These are phyloP conservation scores for Pelvicachromis taeniatus DNA, from an alignment of 2,113 vertebrate species.

Conservation along the genomic window DNA sequence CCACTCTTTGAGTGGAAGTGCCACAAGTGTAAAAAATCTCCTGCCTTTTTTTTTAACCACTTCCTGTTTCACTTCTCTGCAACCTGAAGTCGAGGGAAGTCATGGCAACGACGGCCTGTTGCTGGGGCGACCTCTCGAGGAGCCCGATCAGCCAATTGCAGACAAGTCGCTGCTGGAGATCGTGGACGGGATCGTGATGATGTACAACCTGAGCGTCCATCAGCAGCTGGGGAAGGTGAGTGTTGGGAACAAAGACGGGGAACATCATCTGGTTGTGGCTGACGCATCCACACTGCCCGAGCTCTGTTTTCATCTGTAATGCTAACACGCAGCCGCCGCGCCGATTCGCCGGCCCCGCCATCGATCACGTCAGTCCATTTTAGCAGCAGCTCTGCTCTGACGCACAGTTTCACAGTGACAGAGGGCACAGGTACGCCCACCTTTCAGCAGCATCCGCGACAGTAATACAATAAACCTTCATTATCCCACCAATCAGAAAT, in stretches of 20 bases:
- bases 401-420: not conserved
- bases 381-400: not conserved
- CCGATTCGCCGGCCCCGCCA: not conserved
- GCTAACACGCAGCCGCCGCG: not conserved
- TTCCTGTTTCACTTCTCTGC: not conserved
- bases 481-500: no score
- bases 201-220: slow-evolving; percentile 97
- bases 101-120: slow-evolving; percentile 90
- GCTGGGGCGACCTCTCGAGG: slow-evolving; percentile 88
- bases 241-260: no score
- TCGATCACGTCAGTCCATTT: not conserved
- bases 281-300: not conserved
- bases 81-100: slow-evolving; percentile 85
- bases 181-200: slow-evolving; percentile 92
- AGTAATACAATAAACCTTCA: not conserved
- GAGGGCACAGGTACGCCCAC: not conserved
- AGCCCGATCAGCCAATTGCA: slow-evolving; percentile 84
- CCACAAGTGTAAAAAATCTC: slow-evolving; percentile 9
- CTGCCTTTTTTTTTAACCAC: not conserved
- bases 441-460: not conserved
- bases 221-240: slow-evolving; percentile 96
- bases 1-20: not conserved
- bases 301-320: not conserved
- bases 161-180: slow-evolving; percentile 95
- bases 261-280: not conserved